phyloP scores from a whole-genome alignment of 2,888 invertebrate genomes.

The Opisthograptis luteolata region DNA sequence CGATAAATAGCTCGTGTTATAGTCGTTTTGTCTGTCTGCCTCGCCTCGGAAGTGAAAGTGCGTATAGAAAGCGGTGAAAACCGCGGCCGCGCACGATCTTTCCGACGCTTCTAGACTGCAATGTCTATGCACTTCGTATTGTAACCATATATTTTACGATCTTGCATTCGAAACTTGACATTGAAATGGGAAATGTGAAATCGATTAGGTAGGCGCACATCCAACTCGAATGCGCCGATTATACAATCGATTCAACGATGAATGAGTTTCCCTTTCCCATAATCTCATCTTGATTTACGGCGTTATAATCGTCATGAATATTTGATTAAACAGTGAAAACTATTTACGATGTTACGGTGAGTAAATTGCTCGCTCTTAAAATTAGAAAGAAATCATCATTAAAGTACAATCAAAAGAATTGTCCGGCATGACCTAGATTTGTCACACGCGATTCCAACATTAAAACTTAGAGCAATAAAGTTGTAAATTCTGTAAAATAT shows the following conservation, averaged over 20 bases:
- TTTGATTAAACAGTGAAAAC: constrained; percentile 11
- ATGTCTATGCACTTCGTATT: constrained; percentile 48
- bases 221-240: background rate
- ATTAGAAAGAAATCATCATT: constrained; percentile 53
- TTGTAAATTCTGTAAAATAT: constrained; percentile 23
- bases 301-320: constrained; percentile 12
- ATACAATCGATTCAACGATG: constrained; percentile 4
- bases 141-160: constrained; percentile 29
- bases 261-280: constrained; percentile 10
- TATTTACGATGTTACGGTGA: constrained; percentile 11
- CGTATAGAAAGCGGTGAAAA: constrained; percentile 67
- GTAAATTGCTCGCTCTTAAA: constrained; percentile 11
- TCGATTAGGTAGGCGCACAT: constrained; percentile 3
- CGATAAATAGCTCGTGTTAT: constrained; percentile 51
- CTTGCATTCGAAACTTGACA: constrained; percentile 31
- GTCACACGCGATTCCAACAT: constrained; percentile 34
- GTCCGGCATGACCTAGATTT: constrained; percentile 46
- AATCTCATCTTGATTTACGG: constrained; percentile 6
- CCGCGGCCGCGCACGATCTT: constrained; percentile 50
- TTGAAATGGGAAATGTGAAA: constrained; percentile 20
- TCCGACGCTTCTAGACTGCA: constrained; percentile 53
- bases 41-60: constrained; percentile 67
- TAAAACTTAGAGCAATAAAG: constrained; percentile 39
- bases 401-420: constrained; percentile 52
- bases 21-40: constrained; percentile 59